Percentiles rank a stretch among this genome's conserved stretches.
These are phyloP conservation scores for Neoaliturus tenellus DNA, from an alignment of 2,888 invertebrate genomes.

Conservation along the genomic window DNA sequence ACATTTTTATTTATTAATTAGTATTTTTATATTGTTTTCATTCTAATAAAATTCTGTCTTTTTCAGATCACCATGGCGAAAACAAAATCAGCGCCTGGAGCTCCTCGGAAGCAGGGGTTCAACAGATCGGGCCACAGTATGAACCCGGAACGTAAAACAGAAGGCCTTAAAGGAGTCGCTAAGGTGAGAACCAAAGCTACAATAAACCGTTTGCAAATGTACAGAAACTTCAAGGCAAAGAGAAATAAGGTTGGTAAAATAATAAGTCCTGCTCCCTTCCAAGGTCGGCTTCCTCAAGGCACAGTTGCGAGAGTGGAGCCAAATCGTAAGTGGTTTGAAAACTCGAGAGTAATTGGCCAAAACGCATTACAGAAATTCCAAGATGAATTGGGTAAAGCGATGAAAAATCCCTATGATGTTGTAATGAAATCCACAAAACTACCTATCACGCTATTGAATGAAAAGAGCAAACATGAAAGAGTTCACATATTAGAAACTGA, in stretches of 20 bases:
- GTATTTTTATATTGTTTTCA: too few species aligned
- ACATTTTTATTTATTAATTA: too few species aligned
- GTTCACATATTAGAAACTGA: constrained; percentile 98
- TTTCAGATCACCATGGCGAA: constrained; percentile 80
- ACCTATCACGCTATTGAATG: constrained; percentile 95
- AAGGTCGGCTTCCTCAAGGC: constrained; percentile 91
- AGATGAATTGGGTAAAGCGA: constrained; percentile 94
- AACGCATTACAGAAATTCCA: constrained; percentile 92
- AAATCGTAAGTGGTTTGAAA: constrained; percentile 99
- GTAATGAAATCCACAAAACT: constrained; percentile 97
- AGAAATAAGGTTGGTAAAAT: constrained; percentile 90
- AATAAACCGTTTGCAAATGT: constrained; percentile 98
- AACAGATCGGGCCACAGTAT: constrained; percentile 94
- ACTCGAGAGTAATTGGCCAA: constrained; percentile 97
- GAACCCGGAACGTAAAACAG: constrained; percentile 92
- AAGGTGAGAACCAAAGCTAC: constrained; percentile 93
- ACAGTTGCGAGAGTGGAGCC: constrained; percentile 97
- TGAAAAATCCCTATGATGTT: constrained; percentile 98
- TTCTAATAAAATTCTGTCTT: not conserved
- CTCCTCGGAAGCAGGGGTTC: constrained; percentile 90
- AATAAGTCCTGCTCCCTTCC: constrained; percentile 96
- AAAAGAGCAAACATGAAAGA: constrained; percentile 91
- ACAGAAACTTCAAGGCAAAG: constrained; percentile 97
- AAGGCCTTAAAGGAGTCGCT: constrained; percentile 89
- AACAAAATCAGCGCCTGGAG: constrained; percentile 81